phyloP scores from a whole-genome alignment of 2,797 vertebrate genomes.

The Lerista edwardsae region DNA sequence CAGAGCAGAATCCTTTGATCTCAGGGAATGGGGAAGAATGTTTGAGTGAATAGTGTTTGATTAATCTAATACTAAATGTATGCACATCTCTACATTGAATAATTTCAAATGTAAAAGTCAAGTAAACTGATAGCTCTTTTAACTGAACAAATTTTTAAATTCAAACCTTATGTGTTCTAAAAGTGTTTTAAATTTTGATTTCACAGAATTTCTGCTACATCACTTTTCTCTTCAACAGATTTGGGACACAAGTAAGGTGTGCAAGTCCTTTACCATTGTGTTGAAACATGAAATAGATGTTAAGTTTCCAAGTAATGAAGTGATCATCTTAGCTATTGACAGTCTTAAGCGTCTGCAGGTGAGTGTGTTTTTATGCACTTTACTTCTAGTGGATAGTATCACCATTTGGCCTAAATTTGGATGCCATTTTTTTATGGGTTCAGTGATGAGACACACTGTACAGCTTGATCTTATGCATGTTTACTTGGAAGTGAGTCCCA shows the following conservation, averaged over 20 bases:
- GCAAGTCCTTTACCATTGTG: constrained; percentile 85
- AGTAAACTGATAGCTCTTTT: not conserved
- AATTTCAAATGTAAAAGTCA: constrained; percentile 12
- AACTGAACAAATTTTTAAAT: not conserved
- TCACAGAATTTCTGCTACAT: constrained; percentile 27
- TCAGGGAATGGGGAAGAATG: not conserved
- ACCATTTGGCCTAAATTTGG: not conserved
- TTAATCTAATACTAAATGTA: not conserved
- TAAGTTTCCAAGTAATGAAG: constrained; percentile 79
- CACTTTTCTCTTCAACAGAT: constrained; percentile 78
- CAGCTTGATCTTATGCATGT: too few species aligned
- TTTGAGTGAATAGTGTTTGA: not conserved
- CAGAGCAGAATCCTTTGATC: not conserved
- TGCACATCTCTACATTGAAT: not conserved
- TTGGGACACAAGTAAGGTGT: constrained; percentile 93
- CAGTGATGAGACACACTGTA: not conserved
- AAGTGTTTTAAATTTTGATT: not conserved
- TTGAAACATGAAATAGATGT: constrained; percentile 92
- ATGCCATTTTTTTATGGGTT: not conserved
- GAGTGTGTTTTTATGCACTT: constrained; percentile 55
- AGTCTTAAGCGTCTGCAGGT: constrained; percentile 90
- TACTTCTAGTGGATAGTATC: not conserved
- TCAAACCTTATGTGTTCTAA: not conserved
- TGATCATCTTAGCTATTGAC: constrained; percentile 87
- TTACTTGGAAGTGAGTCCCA: too few species aligned